phyloP scores from a whole-genome alignment of 1,140 invertebrate species.

The Dendrolimus punctatus region DNA sequence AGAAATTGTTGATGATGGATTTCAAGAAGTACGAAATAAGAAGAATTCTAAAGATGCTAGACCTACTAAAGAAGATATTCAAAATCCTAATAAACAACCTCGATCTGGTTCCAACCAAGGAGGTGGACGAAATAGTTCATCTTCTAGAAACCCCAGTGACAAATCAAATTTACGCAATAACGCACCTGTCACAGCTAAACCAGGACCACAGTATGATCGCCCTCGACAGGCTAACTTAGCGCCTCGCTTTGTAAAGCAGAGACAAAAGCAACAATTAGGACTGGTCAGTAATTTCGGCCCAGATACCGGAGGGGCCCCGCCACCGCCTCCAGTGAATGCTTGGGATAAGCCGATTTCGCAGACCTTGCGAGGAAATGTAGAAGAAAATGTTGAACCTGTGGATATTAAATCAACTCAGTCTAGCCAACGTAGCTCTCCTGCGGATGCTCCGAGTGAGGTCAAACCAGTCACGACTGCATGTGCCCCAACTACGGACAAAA shows the following conservation, averaged over 20 bases:
- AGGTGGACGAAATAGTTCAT: conserved; percentile 59
- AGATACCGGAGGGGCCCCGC: conserved; percentile 69
- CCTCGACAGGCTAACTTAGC: conserved; percentile 77
- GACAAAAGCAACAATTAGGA: conserved; percentile 65
- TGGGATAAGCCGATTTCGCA: conserved; percentile 89
- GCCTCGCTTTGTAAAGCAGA: conserved; percentile 86
- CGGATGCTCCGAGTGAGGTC: conserved; percentile 67
- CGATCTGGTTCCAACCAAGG: conserved; percentile 64
- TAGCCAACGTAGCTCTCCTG: conserved; percentile 74
- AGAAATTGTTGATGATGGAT: conserved; percentile 79
- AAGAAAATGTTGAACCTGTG: conserved; percentile 56
- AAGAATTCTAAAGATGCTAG: conserved; percentile 79
- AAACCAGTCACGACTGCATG: conserved; percentile 47
- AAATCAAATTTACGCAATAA: conserved; percentile 55
- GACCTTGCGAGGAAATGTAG: conserved; percentile 71
- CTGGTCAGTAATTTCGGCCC: conserved; percentile 42
- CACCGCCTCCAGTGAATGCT: conserved; percentile 82
- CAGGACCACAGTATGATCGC: conserved; percentile 73
- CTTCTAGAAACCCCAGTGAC: conserved; percentile 60
- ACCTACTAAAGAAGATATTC: conserved; percentile 68
- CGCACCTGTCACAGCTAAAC: conserved; percentile 54
- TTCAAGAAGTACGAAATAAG: conserved; percentile 90
- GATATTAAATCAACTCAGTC: conserved; percentile 67
- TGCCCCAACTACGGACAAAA: conserved; percentile 52
- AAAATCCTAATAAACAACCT: conserved; percentile 51